phyloP scores from a whole-genome alignment of 1,140 invertebrate species.

The Bombus polaris region DNA sequence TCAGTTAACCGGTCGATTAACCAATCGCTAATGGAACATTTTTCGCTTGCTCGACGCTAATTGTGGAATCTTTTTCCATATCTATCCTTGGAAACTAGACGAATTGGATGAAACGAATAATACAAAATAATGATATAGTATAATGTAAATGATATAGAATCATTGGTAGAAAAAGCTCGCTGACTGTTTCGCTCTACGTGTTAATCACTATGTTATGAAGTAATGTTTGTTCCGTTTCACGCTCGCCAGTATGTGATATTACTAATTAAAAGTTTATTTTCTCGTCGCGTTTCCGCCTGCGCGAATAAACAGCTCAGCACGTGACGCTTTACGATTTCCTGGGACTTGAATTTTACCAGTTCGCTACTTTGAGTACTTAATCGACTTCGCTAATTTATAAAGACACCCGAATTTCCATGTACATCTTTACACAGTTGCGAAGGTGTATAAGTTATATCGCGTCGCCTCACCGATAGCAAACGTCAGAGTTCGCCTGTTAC shows the following conservation, averaged over 20 bases:
- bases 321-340: slow-evolving; percentile 12
- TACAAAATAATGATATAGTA: background rate
- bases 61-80: too few relatives aligned
- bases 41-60: too few relatives aligned
- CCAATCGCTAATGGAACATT: background rate
- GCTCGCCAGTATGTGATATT: background rate
- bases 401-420: background rate
- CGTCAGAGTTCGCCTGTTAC: background rate
- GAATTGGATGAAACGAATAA: background rate
- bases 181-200: too few relatives aligned
- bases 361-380: background rate
- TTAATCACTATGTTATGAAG: background rate
- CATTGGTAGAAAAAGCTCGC: too few relatives aligned
- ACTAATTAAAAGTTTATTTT: slow-evolving; percentile 27
- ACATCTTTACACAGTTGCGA: background rate
- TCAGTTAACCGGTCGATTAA: too few relatives aligned
- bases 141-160: too few relatives aligned
- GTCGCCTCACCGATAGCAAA: background rate
- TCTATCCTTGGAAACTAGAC: too few relatives aligned
- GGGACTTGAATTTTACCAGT: slow-evolving; percentile 9
- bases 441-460: background rate
- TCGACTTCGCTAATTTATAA: slow-evolving; percentile 17
- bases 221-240: background rate
- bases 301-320: slow-evolving; percentile 1
- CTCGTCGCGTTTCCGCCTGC: background rate